Conservation (phyloP, 2,113 vertebrate species). For the Desmodus rotundus region DNA sequence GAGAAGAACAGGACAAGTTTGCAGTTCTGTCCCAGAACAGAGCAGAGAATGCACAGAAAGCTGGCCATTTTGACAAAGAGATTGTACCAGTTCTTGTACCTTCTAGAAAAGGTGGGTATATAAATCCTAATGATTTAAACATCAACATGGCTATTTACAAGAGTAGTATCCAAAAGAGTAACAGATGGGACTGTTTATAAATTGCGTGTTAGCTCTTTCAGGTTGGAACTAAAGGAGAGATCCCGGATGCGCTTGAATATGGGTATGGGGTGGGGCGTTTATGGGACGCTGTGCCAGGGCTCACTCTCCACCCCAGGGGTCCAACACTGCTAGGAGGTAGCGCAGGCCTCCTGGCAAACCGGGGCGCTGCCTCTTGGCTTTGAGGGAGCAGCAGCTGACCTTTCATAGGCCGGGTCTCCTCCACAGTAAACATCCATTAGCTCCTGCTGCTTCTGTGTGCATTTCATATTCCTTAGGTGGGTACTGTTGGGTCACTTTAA, state of each 20-base stretch:
- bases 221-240: neutral
- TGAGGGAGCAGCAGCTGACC: neutral
- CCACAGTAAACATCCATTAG: neutral
- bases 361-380: accelerated
- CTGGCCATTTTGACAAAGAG: slow-evolving; percentile 92
- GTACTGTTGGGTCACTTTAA: neutral
- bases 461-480: neutral
- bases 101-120: slow-evolving; percentile 88
- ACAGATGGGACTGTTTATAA: neutral
- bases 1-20: slow-evolving; percentile 90
- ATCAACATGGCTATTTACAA: neutral
- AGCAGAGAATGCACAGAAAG: slow-evolving; percentile 92
- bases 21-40: slow-evolving; percentile 91
- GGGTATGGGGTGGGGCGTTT: no score
- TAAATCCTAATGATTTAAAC: neutral
- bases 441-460: neutral
- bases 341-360: neutral
- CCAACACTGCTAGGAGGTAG: neutral
- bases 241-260: neutral
- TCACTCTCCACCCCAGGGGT: neutral
- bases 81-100: slow-evolving; percentile 91
- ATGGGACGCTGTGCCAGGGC: neutral
- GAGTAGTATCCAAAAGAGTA: neutral
- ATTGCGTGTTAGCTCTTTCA: neutral
- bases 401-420: neutral